Evolutionary conservation across 2,113 vertebrate genomes (phyloP).

Genomic region (Rhinopithecus roxellana): DNA sequence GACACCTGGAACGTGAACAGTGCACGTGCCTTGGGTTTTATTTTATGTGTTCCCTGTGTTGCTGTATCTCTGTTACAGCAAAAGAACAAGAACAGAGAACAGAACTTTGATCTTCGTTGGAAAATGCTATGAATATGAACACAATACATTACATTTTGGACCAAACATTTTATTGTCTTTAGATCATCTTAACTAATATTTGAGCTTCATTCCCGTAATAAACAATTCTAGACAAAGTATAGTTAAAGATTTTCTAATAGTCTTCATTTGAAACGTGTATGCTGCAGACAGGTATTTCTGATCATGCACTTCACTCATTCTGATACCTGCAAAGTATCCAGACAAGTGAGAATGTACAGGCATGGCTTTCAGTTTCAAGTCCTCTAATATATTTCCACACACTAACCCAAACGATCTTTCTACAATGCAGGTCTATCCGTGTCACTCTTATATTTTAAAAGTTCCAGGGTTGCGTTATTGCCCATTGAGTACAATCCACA

Average conservation of each 20-base stretch:
- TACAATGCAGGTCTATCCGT: not conserved
- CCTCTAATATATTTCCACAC: not conserved
- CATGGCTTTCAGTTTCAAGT: not conserved
- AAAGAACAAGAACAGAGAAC: not conserved
- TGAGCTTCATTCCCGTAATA: not conserved
- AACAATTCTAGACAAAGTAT: not conserved
- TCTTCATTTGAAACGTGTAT: not conserved
- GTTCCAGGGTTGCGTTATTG: not conserved
- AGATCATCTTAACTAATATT: not conserved
- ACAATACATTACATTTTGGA: not conserved
- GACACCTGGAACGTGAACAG: not conserved
- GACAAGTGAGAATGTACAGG: not conserved
- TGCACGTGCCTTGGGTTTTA: not conserved
- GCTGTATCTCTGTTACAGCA: not conserved
- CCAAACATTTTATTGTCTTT: not conserved
- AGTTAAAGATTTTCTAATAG: not conserved
- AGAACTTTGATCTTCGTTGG: not conserved
- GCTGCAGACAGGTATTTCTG: not conserved
- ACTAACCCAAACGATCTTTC: not conserved
- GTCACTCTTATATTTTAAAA: not conserved
- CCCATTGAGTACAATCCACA: not conserved
- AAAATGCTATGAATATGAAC: not conserved
- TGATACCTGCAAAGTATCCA: not conserved
- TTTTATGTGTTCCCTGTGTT: not conserved
- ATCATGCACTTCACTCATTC: not conserved